These are phyloP conservation scores for Coleophora deauratella DNA, from an alignment of 2,888 invertebrate genomes.

Conservation along the genomic window DNA sequence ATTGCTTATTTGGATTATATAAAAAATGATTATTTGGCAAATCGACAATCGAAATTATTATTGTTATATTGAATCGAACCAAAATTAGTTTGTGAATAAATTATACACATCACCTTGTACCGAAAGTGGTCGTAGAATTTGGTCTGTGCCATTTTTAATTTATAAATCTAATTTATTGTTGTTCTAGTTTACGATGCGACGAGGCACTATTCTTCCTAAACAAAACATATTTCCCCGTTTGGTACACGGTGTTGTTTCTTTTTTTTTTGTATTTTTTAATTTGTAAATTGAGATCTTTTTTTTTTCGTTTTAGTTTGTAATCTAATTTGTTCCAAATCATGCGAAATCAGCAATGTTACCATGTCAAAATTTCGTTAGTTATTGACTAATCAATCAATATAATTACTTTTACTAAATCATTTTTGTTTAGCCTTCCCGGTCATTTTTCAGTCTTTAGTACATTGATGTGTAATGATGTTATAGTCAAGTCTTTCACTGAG, in stretches of 20 bases:
- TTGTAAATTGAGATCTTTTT: constrained; percentile 44
- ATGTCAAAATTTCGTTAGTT: constrained; percentile 35
- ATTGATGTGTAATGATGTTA: constrained; percentile 26
- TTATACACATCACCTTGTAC: constrained; percentile 58
- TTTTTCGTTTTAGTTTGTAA: constrained; percentile 30
- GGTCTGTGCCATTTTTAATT: constrained; percentile 71
- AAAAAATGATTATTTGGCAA: constrained; percentile 46
- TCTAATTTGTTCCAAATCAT: constrained; percentile 39
- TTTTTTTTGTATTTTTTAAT: constrained; percentile 39
- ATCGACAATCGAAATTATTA: constrained; percentile 45
- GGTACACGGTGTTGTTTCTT: constrained; percentile 67
- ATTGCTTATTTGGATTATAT: constrained; percentile 49
- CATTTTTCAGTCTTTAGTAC: constrained; percentile 17
- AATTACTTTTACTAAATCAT: constrained; percentile 25
- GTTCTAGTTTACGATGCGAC: constrained; percentile 31
- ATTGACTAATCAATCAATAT: constrained; percentile 17
- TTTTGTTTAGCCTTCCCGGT: constrained; percentile 13
- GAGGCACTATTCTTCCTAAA: constrained; percentile 46
- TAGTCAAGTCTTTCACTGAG: constrained; percentile 60
- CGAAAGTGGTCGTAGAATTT: constrained; percentile 52
- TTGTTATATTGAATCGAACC: constrained; percentile 45
- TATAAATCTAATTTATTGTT: constrained; percentile 58
- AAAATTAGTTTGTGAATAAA: constrained; percentile 39
- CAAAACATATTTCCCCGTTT: constrained; percentile 53
- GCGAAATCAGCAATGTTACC: constrained; percentile 46